These are phyloP conservation scores for Linnaemya vulpina DNA, from an alignment of 2,888 invertebrate species.

Conservation along the genomic window DNA sequence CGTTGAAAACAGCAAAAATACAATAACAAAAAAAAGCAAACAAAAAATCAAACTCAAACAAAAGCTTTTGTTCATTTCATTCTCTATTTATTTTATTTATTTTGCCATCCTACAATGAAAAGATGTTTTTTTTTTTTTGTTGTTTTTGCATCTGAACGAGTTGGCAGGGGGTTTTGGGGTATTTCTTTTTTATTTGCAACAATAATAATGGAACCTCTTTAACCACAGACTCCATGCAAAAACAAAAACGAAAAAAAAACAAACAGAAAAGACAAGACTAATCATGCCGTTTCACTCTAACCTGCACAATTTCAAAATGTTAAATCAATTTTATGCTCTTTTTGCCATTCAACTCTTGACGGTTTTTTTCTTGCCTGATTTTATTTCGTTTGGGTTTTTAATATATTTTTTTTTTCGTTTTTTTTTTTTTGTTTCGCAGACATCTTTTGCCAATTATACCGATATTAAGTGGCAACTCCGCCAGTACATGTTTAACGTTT, in stretches of 20 bases:
- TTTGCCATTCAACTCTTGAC: conserved; percentile 59
- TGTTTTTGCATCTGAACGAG: background rate
- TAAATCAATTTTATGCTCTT: conserved; percentile 69
- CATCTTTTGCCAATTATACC: conserved; percentile 74
- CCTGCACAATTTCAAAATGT: conserved; percentile 14
- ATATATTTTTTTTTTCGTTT: conserved; percentile 34
- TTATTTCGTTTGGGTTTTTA: conserved; percentile 44
- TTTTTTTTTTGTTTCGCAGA: conserved; percentile 57
- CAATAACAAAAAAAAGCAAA: conserved; percentile 3
- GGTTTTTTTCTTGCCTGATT: conserved; percentile 45
- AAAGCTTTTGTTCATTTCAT: conserved; percentile 63
- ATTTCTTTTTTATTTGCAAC: conserved; percentile 55
- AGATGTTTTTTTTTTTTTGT: conserved; percentile 36
- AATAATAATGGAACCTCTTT: conserved; percentile 69
- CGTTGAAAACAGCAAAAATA: conserved; percentile 43
- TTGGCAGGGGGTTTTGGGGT: conserved; percentile 11
- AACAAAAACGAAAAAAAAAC: background rate
- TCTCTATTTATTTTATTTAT: conserved; percentile 11
- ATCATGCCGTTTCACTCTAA: conserved; percentile 56
- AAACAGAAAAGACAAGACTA: background rate
- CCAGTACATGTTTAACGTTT: conserved; percentile 55
- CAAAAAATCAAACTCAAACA: conserved; percentile 56
- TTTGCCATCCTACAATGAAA: conserved; percentile 52
- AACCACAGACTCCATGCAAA: conserved; percentile 68
- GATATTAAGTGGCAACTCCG: conserved; percentile 71